Conservation (phyloP, 2,888 invertebrate species). For the Tenthredo livida region DNA sequence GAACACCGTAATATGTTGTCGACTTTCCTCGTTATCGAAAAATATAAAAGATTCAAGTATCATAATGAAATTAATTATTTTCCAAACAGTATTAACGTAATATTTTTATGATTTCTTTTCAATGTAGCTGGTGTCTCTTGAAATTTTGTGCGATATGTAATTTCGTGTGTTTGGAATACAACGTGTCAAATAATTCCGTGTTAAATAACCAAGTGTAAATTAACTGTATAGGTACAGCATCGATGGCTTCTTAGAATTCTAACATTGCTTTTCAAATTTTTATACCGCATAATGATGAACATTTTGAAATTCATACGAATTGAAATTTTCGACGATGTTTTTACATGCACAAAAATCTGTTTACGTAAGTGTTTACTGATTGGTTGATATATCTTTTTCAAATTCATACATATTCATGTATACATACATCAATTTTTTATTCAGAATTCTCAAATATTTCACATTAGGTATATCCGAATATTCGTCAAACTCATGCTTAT, state of each 20-base stretch:
- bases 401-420: background rate
- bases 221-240: background rate
- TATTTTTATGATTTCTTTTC: background rate
- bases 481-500: background rate
- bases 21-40: background rate
- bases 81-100: too few species aligned
- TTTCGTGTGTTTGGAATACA: background rate
- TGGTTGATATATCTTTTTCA: background rate
- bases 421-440: background rate
- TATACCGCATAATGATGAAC: background rate
- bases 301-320: background rate
- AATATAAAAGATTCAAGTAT: background rate
- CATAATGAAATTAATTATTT: background rate
- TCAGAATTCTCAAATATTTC: background rate
- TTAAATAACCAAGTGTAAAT: background rate
- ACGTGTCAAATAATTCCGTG: background rate
- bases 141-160: background rate
- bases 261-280: background rate
- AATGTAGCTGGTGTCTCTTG: background rate
- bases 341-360: background rate
- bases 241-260: background rate
- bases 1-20: too few species aligned
- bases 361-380: background rate
- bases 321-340: background rate
- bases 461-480: background rate